Conservation (phyloP, 2,888 invertebrate species). For the Drosophila meridionalis region DNA sequence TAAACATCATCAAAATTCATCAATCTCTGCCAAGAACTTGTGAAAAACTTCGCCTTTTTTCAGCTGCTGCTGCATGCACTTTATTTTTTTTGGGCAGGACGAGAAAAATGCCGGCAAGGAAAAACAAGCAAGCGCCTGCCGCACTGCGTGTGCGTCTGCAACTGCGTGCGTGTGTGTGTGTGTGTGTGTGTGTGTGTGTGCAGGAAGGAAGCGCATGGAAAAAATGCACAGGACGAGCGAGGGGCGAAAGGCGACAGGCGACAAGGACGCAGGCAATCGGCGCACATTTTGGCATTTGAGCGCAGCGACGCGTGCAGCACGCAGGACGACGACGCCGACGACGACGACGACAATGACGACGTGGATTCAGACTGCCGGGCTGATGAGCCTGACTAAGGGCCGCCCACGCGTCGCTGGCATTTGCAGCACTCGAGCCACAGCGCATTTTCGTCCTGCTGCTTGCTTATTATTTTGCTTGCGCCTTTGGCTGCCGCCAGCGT, state of each 20-base stretch:
- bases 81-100: not conserved
- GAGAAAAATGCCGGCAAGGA: slow-evolving; percentile 36
- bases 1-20: slow-evolving; percentile 84
- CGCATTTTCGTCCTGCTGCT: slow-evolving; percentile 37
- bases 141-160: slow-evolving; percentile 9
- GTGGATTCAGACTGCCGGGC: slow-evolving; percentile 34
- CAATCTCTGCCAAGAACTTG: slow-evolving; percentile 84
- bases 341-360: slow-evolving; percentile 6
- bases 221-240: slow-evolving; percentile 33
- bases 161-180: slow-evolving; percentile 7
- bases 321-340: slow-evolving; percentile 55
- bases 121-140: slow-evolving; percentile 47
- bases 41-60: slow-evolving; percentile 64
- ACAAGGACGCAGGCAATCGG: slow-evolving; percentile 40
- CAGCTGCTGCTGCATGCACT: not conserved
- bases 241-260: too few species aligned
- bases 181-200: slow-evolving; percentile 24
- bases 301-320: slow-evolving; percentile 76
- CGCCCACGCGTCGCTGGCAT: slow-evolving; percentile 52
- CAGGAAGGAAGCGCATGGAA: slow-evolving; percentile 52
- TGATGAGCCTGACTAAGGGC: slow-evolving; percentile 71
- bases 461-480: slow-evolving; percentile 50
- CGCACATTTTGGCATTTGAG: slow-evolving; percentile 74
- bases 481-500: slow-evolving; percentile 23
- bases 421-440: slow-evolving; percentile 25